These are phyloP conservation scores for Neodontobutis hainanensis DNA, from an alignment of 2,113 vertebrate genomes.

Conservation along the genomic window DNA sequence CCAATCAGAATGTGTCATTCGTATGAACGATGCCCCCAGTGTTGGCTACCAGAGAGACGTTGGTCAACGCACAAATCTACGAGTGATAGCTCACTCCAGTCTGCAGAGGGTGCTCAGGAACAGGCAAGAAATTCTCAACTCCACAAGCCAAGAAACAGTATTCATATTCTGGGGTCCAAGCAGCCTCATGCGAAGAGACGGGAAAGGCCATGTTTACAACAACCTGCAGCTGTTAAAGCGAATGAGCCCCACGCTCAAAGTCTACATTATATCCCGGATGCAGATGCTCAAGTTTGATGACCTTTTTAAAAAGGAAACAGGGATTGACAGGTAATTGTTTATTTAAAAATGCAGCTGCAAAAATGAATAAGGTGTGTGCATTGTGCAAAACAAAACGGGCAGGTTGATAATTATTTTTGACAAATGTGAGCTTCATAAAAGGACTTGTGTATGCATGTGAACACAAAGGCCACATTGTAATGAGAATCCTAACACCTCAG, in stretches of 20 bases:
- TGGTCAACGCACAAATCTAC: conserved; percentile 84
- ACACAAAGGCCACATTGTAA: conserved; percentile 23
- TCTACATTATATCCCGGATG: conserved; percentile 85
- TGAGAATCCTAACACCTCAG: conserved; percentile 18
- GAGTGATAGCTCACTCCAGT: conserved; percentile 91
- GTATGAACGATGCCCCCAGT: conserved; percentile 91
- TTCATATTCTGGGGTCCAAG: conserved; percentile 96
- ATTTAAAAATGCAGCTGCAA: not conserved
- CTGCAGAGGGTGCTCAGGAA: conserved; percentile 86
- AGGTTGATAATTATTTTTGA: not conserved
- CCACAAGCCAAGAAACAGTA: conserved; percentile 83
- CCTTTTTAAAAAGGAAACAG: conserved; percentile 91
- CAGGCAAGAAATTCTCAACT: conserved; percentile 86
- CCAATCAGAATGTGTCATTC: conserved; percentile 86
- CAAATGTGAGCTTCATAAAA: conserved; percentile 15
- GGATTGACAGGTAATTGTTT: conserved; percentile 86
- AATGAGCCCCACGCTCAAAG: conserved; percentile 84
- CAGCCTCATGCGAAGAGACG: conserved; percentile 89
- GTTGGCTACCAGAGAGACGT: conserved; percentile 81
- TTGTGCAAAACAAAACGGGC: not conserved
- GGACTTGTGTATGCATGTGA: conserved; percentile 38
- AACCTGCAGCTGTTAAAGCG: conserved; percentile 87
- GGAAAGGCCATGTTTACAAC: conserved; percentile 89
- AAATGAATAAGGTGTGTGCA: not conserved
- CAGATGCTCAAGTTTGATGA: conserved; percentile 93